phyloP scores from a whole-genome alignment of 2,888 invertebrate genomes.

The Patella caerulea region DNA sequence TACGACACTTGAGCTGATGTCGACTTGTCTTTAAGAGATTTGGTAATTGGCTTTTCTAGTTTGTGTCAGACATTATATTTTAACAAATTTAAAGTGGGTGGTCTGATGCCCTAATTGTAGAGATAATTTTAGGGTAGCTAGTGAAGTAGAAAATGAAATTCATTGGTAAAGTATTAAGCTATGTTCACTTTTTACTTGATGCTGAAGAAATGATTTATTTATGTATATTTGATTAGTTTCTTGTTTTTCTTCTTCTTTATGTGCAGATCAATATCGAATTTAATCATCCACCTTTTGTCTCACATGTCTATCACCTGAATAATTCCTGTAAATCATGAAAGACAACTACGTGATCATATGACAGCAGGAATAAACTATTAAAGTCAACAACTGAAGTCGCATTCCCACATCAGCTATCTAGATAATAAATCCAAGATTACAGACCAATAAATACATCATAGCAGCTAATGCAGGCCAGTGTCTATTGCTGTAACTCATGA shows the following conservation, averaged over 20 bases:
- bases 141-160: background rate
- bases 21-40: constrained; percentile 7
- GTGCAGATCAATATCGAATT: background rate
- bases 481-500: background rate
- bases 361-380: background rate
- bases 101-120: background rate
- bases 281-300: background rate
- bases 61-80: constrained; percentile 1
- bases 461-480: background rate
- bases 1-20: background rate
- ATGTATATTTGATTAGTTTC: constrained; percentile 9
- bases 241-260: background rate
- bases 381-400: background rate
- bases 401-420: background rate
- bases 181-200: background rate
- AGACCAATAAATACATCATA: constrained; percentile 3
- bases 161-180: background rate
- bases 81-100: background rate
- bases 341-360: background rate
- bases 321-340: too few species aligned
- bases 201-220: constrained; percentile 10
- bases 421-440: constrained; percentile 10
- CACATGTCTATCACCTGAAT: background rate
- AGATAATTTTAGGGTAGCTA: background rate
- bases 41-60: constrained; percentile 7